These are phyloP conservation scores for Drosophila nikananu DNA, from an alignment of 1,140 invertebrate species.

Conservation along the genomic window DNA sequence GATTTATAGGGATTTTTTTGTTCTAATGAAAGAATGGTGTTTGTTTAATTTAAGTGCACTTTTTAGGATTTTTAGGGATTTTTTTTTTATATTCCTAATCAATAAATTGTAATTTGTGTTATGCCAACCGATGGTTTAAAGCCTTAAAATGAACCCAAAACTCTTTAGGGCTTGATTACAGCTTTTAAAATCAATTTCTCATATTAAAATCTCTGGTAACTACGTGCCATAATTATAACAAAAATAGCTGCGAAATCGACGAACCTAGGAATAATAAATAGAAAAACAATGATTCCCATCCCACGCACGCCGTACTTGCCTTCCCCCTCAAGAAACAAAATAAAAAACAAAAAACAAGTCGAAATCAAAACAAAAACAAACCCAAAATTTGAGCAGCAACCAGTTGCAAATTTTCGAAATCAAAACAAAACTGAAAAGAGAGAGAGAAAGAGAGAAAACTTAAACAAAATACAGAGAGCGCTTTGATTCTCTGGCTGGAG, in stretches of 20 bases:
- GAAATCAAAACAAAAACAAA: slow-evolving; percentile 35
- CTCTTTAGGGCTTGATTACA: accelerated
- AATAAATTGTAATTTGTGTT: no score
- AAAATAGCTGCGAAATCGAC: slow-evolving; percentile 9
- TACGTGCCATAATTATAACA: not conserved
- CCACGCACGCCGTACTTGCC: slow-evolving; percentile 13
- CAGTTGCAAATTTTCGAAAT: slow-evolving; percentile 68
- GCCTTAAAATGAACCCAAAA: not conserved
- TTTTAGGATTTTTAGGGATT: no score
- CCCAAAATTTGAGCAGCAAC: slow-evolving; percentile 48
- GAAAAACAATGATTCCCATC: slow-evolving; percentile 26
- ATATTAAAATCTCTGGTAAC: not conserved
- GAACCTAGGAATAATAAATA: slow-evolving; percentile 21
- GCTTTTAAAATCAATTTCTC: not conserved
- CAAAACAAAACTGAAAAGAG: slow-evolving; percentile 68
- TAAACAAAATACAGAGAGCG: slow-evolving; percentile 10
- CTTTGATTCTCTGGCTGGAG: slow-evolving; percentile 32
- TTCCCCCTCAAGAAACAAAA: slow-evolving; percentile 13
- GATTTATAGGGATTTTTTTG: no score
- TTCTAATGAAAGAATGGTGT: no score
- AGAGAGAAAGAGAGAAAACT: slow-evolving; percentile 9
- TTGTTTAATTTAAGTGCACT: no score
- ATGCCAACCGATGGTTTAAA: not conserved
- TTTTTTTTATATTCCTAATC: no score
- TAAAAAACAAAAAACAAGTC: slow-evolving; percentile 31